Percentiles rank a stretch among this genome's conserved stretches.
phyloP scores from a whole-genome alignment of 2,888 invertebrate genomes.

The Phyllotreta striolata region DNA sequence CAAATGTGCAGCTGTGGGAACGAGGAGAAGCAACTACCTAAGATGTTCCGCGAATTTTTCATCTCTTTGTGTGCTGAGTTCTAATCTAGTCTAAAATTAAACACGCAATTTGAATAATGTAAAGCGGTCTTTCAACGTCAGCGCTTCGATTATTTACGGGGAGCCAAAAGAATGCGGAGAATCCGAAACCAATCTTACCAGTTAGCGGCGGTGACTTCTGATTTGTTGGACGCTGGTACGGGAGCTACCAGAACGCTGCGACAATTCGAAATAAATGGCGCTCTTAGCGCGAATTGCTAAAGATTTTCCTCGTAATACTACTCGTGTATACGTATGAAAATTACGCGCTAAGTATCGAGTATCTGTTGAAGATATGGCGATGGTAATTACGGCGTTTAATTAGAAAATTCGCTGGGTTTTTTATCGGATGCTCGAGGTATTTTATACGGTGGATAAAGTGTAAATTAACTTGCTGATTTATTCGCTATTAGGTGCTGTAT shows the following conservation, averaged over 20 bases:
- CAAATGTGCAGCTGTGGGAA: no score
- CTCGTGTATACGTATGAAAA: slow-evolving; percentile 2
- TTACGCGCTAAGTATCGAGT: slow-evolving; percentile 3
- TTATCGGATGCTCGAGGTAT: no score
- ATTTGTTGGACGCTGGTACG: not conserved
- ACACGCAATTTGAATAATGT: slow-evolving; percentile 1
- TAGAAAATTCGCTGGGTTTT: not conserved
- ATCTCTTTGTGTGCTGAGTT: no score
- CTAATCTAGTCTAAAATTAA: not conserved
- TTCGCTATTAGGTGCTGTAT: no score
- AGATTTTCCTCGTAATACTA: slow-evolving; percentile 3
- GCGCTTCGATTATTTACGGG: slow-evolving; percentile 16
- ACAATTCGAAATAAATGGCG: slow-evolving; percentile 29
- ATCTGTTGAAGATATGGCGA: not conserved
- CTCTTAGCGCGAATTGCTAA: slow-evolving; percentile 2
- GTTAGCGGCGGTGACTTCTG: slow-evolving; percentile 8
- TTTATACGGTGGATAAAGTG: no score
- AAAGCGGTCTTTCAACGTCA: slow-evolving; percentile 1
- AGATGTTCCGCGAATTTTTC: no score
- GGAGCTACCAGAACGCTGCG: slow-evolving; percentile 24
- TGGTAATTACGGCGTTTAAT: not conserved
- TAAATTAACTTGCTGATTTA: no score
- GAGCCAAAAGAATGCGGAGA: slow-evolving; percentile 24
- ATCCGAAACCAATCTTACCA: slow-evolving; percentile 23
- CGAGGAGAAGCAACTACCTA: no score